Percentiles rank a stretch among this genome's conserved stretches.
phyloP scores from a whole-genome alignment of 2,113 vertebrate genomes.

The Platysteira castanea region DNA sequence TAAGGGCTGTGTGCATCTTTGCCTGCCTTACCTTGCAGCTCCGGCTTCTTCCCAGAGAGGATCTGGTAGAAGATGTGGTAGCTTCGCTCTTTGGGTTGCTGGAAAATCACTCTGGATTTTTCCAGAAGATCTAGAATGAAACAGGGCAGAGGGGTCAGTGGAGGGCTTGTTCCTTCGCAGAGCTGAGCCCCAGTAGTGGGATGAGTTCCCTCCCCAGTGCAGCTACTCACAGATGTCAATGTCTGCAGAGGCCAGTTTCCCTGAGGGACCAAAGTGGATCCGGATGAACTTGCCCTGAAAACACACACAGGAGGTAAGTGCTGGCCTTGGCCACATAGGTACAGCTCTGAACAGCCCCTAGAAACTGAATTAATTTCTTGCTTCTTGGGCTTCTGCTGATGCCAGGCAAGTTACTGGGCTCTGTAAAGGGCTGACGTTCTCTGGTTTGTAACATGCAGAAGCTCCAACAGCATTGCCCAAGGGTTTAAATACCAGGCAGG shows the following conservation, averaged over 20 bases:
- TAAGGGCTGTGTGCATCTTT: not conserved
- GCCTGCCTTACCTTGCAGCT: conserved; percentile 80
- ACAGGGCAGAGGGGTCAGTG: not conserved
- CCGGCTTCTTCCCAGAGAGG: conserved; percentile 90
- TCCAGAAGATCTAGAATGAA: conserved; percentile 85
- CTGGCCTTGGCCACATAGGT: not conserved
- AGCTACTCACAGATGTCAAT: conserved; percentile 90
- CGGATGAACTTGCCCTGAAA: conserved; percentile 91
- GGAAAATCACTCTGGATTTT: conserved; percentile 96
- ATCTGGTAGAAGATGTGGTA: conserved; percentile 97
- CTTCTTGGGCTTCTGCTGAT: not conserved
- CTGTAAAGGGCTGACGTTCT: not conserved
- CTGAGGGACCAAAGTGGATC: conserved; percentile 90
- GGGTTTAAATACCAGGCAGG: not conserved
- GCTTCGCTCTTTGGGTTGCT: conserved; percentile 89
- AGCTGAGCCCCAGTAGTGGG: not conserved
- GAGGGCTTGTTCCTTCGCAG: not conserved
- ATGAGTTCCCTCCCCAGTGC: not conserved
- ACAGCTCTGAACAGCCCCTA: not conserved
- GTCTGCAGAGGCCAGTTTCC: conserved; percentile 89
- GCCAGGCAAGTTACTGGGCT: not conserved
- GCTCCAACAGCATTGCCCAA: not conserved
- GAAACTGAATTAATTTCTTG: not conserved
- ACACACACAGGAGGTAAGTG: not conserved
- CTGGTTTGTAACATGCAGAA: not conserved